Evolutionary conservation across 2,797 vertebrate genomes (phyloP).

Genomic region (Fistularia commersonii): DNA sequence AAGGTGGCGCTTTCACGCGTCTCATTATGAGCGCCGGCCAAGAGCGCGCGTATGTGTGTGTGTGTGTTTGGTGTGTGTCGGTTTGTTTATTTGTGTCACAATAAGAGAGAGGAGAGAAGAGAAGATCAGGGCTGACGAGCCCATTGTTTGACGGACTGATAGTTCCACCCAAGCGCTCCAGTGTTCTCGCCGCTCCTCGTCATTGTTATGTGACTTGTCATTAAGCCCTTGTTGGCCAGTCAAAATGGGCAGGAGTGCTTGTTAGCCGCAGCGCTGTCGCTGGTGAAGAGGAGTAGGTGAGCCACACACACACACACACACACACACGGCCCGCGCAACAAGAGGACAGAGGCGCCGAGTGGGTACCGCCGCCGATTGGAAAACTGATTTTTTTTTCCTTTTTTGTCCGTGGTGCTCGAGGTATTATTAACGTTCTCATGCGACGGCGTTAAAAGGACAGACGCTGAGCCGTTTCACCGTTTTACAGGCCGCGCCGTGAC

Average conservation of each 20-base stretch:
- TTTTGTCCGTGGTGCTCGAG: constrained; percentile 37
- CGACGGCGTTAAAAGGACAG: constrained; percentile 34
- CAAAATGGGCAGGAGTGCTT: constrained; percentile 65
- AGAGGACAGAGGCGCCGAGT: constrained; percentile 47
- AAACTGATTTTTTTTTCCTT: constrained; percentile 44
- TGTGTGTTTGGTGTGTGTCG: constrained; percentile 27
- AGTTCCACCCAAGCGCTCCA: constrained; percentile 51
- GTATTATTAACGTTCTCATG: constrained; percentile 45
- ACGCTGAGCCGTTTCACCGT: constrained; percentile 11
- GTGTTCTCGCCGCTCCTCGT: constrained; percentile 56
- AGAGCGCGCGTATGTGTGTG: constrained; percentile 3
- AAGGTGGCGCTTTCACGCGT: constrained; percentile 14
- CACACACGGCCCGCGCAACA: constrained; percentile 27
- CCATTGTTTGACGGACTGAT: constrained; percentile 60
- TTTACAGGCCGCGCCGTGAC: too few relatives aligned
- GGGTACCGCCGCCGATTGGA: constrained; percentile 41
- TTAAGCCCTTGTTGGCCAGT: constrained; percentile 72
- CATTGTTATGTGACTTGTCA: constrained; percentile 72
- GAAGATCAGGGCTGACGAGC: constrained; percentile 53
- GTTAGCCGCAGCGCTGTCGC: constrained; percentile 56
- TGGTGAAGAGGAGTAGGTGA: constrained; percentile 61
- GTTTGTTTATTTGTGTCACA: constrained; percentile 43
- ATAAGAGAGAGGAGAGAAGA: constrained; percentile 38
- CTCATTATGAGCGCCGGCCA: background rate
- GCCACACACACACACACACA: constrained; percentile 14